Evolutionary conservation across 1,140 invertebrate genomes (phyloP).

Genomic region (Eulimnadia texana): DNA sequence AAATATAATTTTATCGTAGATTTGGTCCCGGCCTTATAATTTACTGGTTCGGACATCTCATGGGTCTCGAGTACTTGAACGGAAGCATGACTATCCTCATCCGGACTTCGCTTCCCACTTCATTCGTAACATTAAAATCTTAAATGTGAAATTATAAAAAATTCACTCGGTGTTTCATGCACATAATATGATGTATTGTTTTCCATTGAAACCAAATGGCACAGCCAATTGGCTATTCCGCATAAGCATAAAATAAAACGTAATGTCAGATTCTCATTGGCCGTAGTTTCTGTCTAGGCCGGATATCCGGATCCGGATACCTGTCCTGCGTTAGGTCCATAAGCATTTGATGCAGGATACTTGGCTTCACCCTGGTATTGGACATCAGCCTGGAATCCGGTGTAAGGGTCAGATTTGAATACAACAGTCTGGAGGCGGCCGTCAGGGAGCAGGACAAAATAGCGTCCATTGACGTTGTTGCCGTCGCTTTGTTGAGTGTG

Average conservation of each 20-base stretch:
- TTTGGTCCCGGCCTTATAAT: constrained; percentile 89
- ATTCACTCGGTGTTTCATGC: too few relatives aligned
- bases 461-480: constrained; percentile 18
- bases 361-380: constrained; percentile 19
- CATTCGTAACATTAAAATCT: not conserved
- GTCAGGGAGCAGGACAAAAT: constrained; percentile 21
- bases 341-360: constrained; percentile 7
- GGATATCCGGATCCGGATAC: too few relatives aligned
- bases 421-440: constrained; percentile 22
- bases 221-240: too few relatives aligned
- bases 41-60: constrained; percentile 89
- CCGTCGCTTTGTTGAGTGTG: constrained; percentile 20
- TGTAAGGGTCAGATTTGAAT: constrained; percentile 26
- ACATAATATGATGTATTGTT: too few relatives aligned
- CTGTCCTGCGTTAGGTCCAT: not conserved
- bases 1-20: constrained; percentile 29
- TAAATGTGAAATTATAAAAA: too few relatives aligned
- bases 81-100: constrained; percentile 52
- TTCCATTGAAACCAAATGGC: too few relatives aligned
- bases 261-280: too few relatives aligned
- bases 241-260: too few relatives aligned
- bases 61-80: constrained; percentile 40
- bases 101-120: not conserved
- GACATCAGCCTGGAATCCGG: constrained; percentile 26
- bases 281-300: too few relatives aligned